Percentiles rank a stretch among this genome's conserved stretches.
These are phyloP conservation scores for Phengaris arion DNA, from an alignment of 2,888 invertebrate genomes.

Conservation along the genomic window DNA sequence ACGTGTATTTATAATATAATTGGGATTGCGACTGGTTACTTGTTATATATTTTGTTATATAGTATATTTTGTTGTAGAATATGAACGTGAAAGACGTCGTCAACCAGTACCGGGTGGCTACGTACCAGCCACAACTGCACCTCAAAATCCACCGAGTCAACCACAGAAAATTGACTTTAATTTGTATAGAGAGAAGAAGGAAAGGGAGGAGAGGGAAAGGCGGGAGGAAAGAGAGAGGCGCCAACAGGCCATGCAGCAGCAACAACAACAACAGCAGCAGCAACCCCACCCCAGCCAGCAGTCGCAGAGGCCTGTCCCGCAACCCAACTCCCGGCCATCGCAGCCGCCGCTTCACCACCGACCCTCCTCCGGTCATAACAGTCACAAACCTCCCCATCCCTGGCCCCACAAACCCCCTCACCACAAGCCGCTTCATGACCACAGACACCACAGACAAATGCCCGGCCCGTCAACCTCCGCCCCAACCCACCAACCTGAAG, in stretches of 20 bases:
- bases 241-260: constrained; percentile 53
- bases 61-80: constrained; percentile 50
- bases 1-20: background rate
- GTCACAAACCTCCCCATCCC: constrained; percentile 59
- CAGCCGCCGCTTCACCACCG: constrained; percentile 54
- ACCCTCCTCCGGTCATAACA: constrained; percentile 50
- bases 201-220: constrained; percentile 79
- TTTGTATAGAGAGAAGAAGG: constrained; percentile 83
- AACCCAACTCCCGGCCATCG: constrained; percentile 40
- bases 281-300: constrained; percentile 31
- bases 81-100: constrained; percentile 69
- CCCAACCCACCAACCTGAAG: constrained; percentile 43
- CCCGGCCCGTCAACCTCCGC: constrained; percentile 44
- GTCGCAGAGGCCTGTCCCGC: constrained; percentile 37
- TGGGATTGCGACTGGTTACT: background rate
- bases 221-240: constrained; percentile 59
- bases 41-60: background rate
- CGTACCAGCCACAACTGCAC: constrained; percentile 61
- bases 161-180: constrained; percentile 79
- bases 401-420: constrained; percentile 67
- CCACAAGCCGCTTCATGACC: constrained; percentile 55
- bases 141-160: constrained; percentile 56
- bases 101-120: constrained; percentile 68
- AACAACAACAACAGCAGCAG: constrained; percentile 34
- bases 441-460: constrained; percentile 44